Base-by-base conservation (phyloP, 1,140 invertebrate genomes). In the Penaeus japonicus region DNA sequence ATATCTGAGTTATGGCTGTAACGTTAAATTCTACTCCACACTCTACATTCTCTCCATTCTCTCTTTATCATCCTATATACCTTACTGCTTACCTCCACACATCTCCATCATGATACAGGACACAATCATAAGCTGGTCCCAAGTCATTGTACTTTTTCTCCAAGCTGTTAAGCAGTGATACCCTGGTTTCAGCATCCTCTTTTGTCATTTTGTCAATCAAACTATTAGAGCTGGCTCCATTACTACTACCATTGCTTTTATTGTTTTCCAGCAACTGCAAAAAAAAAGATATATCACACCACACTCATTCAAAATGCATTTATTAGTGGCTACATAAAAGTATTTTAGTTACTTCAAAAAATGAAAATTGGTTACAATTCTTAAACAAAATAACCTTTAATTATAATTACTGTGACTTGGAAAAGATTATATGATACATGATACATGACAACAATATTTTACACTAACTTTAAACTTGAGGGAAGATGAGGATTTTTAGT, bases 121-220 rank as follows among this genome's bases (percentile, higher is more conserved):
- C 94, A 94, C 97, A 98, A 92, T 99, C 98, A 93, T 96, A 98
- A 18, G 96, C 95, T 30, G 97, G 97, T 32, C 98, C 97, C 84
- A 95, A 92, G 93, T 99, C 97, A 87, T 92, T 94, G 92, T 96
- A 97, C 92, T 98, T 97, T 92, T 99, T 99, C 91, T 99, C 98
- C 77, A 96, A 85, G 55, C 90, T 92, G 47, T 84, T 96, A 32
- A 99, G 93, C 81, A 97, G 93, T 91, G 99, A 98, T 54, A 99
- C 93, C 92, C 95, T 95, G 24, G 95, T 95, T 91, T 98, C 97
- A 3, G 98, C 92, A 92, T 99, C 97, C 92, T 99, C 98, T 92
- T 97, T 97, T 39, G 94, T 92, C 12, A 97, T 93, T 93, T 98
- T 98, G 77, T 98, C 96, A 89, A 96, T 94, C 30, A 89, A 78